phyloP scores from a whole-genome alignment of 2,797 vertebrate species.

The Lepilemur ruficaudatus region DNA sequence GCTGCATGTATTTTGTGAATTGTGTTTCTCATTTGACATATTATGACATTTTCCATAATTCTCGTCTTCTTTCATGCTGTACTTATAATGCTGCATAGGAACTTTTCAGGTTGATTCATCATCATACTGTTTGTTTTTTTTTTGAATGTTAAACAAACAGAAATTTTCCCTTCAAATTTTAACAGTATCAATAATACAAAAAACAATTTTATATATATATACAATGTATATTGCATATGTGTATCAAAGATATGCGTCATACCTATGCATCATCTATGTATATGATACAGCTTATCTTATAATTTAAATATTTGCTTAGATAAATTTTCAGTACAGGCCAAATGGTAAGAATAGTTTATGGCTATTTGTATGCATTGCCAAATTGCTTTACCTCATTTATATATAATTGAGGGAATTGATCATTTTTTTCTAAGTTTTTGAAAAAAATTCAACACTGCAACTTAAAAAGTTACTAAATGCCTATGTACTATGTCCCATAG shows the following conservation, averaged over 20 bases:
- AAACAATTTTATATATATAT: not conserved
- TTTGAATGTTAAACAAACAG: not conserved
- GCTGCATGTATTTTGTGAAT: not conserved
- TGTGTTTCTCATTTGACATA: not conserved
- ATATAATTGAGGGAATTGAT: not conserved
- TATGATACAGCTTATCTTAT: not conserved
- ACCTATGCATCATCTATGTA: not conserved
- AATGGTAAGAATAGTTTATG: not conserved
- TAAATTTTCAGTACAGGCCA: not conserved
- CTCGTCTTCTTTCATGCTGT: not conserved
- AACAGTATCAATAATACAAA: not conserved
- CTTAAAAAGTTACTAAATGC: not conserved
- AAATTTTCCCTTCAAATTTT: not conserved
- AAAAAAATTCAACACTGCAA: not conserved
- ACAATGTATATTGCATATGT: not conserved
- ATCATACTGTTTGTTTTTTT: not conserved
- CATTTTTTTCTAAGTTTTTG: not conserved
- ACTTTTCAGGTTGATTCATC: not conserved
- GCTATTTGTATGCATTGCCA: not conserved
- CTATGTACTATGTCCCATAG: not conserved
- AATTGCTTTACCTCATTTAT: not conserved
- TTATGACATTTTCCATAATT: not conserved
- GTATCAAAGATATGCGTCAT: not conserved
- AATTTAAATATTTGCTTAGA: not conserved
- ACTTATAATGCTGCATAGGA: not conserved